phyloP scores from a whole-genome alignment of 2,888 invertebrate genomes.

The Ferrisia virgata region DNA sequence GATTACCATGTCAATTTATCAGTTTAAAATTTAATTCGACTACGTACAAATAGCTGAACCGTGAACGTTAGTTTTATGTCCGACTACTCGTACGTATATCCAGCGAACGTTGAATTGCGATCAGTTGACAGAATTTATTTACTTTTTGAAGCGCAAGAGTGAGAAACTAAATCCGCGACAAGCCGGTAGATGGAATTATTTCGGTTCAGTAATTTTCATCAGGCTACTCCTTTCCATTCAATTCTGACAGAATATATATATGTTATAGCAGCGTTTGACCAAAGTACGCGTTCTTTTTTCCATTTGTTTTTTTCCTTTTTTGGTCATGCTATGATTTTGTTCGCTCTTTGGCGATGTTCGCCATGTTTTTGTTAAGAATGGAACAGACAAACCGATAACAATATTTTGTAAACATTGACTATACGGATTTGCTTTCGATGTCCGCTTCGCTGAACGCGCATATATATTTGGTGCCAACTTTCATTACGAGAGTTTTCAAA shows the following conservation, averaged over 20 bases:
- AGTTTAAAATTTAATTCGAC: background rate
- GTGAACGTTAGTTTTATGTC: background rate
- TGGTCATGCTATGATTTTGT: background rate
- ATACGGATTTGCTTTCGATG: background rate
- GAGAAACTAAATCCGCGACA: slow-evolving; percentile 17
- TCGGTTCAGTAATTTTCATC: slow-evolving; percentile 5
- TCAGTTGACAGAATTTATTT: slow-evolving; percentile 10
- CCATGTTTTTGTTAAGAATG: background rate
- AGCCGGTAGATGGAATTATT: slow-evolving; percentile 1
- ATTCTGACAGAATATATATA: background rate
- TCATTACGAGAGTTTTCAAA: slow-evolving; percentile 14
- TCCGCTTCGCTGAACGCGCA: background rate
- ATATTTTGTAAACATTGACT: slow-evolving; percentile 17
- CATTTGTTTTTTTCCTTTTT: background rate
- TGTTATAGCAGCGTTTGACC: background rate
- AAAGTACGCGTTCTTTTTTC: background rate
- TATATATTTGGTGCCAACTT: background rate
- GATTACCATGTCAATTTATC: background rate
- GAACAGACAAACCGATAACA: slow-evolving; percentile 4
- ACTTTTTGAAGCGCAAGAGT: slow-evolving; percentile 2
- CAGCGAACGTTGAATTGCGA: background rate
- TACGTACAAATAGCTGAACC: background rate
- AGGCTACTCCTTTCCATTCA: background rate
- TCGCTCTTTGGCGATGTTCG: background rate
- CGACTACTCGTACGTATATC: background rate